These are phyloP conservation scores for Telmatherina bonti DNA, from an alignment of 2,797 vertebrate species.

Conservation along the genomic window DNA sequence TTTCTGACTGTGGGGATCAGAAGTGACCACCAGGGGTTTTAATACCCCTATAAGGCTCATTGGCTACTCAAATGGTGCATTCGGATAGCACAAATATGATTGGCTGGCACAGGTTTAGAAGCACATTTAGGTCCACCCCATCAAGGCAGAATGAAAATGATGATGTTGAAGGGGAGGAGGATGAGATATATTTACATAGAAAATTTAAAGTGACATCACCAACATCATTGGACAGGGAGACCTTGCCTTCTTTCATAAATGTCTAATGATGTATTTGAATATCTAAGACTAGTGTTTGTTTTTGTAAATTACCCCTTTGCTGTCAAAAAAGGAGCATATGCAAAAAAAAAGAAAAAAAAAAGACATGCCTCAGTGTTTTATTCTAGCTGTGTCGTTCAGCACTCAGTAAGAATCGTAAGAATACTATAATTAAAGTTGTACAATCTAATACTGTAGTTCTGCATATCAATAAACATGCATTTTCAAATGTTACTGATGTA, in stretches of 20 bases:
- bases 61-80: slow-evolving; percentile 76
- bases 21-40: slow-evolving; percentile 54
- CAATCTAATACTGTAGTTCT: background rate
- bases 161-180: slow-evolving; percentile 36
- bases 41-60: slow-evolving; percentile 46
- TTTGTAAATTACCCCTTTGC: background rate
- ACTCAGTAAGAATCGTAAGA: background rate
- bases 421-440: background rate
- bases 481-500: background rate
- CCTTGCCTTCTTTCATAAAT: background rate
- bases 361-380: too few relatives aligned
- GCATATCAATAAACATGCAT: background rate
- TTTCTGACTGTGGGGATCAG: slow-evolving; percentile 40
- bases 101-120: slow-evolving; percentile 57
- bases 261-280: slow-evolving; percentile 3
- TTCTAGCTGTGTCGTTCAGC: too few relatives aligned
- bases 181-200: slow-evolving; percentile 69
- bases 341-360: background rate
- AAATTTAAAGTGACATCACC: slow-evolving; percentile 58
- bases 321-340: background rate
- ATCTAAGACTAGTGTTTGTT: slow-evolving; percentile 7
- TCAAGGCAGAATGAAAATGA: slow-evolving; percentile 12
- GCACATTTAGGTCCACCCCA: slow-evolving; percentile 28
- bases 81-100: slow-evolving; percentile 53
- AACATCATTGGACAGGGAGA: slow-evolving; percentile 5